Evolutionary conservation across 2,888 invertebrate species (phyloP).

Genomic region (Stramonita haemastoma): DNA sequence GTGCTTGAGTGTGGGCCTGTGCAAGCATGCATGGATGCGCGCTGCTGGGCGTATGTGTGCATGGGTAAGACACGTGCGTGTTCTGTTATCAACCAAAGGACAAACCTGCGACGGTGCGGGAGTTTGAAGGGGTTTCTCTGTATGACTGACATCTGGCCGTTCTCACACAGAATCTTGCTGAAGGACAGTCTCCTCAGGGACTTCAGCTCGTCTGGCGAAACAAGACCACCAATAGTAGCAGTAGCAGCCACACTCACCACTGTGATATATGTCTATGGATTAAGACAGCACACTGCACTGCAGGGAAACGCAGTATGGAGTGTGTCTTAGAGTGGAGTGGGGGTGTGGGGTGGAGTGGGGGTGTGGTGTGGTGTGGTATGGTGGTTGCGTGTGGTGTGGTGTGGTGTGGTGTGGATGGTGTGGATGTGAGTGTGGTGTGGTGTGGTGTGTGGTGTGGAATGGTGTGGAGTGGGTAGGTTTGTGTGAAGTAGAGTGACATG

Average conservation of each 20-base stretch:
- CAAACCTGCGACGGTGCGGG: neutral
- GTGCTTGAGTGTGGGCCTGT: conserved; percentile 20
- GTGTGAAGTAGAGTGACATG: too few species aligned
- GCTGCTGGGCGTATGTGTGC: neutral
- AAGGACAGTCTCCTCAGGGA: neutral
- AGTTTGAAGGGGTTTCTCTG: conserved; percentile 20
- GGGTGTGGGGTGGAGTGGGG: too few species aligned
- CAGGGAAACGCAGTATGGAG: too few species aligned
- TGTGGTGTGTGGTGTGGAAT: too few species aligned
- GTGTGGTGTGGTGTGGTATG: too few species aligned
- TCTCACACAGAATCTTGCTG: conserved; percentile 33
- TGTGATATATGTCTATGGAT: neutral
- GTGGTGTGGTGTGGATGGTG: too few species aligned
- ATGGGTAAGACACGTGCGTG: neutral
- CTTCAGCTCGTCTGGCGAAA: neutral
- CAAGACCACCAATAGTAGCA: neutral
- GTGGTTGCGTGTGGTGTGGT: too few species aligned
- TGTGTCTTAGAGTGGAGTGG: too few species aligned
- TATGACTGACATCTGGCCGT: neutral
- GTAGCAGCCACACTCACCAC: neutral
- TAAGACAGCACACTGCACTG: neutral
- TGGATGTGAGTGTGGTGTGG: too few species aligned
- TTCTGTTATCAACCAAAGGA: neutral
- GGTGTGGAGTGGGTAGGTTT: too few species aligned
- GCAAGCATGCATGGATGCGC: neutral